These are phyloP conservation scores for Aphaenogaster rudis DNA, from an alignment of 1,140 invertebrate genomes.

Conservation along the genomic window DNA sequence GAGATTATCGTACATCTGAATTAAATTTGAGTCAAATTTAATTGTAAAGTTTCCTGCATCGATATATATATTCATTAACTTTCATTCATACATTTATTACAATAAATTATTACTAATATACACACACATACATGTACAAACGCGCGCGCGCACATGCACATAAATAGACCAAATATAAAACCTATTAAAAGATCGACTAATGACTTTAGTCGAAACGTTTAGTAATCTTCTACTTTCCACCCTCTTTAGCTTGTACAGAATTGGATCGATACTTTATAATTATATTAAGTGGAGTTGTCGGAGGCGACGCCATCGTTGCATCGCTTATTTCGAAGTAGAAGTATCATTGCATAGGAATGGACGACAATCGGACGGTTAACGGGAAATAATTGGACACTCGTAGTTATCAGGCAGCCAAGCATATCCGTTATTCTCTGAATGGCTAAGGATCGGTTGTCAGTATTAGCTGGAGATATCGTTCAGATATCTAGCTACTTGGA, in stretches of 20 bases:
- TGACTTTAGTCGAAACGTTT: conserved; percentile 69
- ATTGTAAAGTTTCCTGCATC: background rate
- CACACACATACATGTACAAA: background rate
- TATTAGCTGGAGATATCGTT: conserved; percentile 71
- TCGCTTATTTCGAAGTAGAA: conserved; percentile 74
- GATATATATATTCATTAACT: too few relatives aligned
- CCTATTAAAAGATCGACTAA: conserved; percentile 56
- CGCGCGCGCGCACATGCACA: background rate
- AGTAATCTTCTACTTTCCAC: conserved; percentile 43
- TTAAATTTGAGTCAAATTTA: background rate
- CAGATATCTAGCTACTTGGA: conserved; percentile 65
- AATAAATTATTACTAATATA: background rate
- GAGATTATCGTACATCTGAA: background rate
- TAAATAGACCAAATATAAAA: background rate
- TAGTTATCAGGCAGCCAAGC: conserved; percentile 71
- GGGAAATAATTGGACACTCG: conserved; percentile 77
- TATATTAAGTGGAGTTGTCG: conserved; percentile 77
- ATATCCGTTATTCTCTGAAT: conserved; percentile 72
- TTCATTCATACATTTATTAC: background rate
- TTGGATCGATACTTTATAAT: conserved; percentile 77
- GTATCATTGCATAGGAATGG: conserved; percentile 72
- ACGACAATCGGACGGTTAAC: conserved; percentile 77
- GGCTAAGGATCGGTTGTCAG: conserved; percentile 70
- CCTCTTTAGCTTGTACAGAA: conserved; percentile 34
- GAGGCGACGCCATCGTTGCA: conserved; percentile 62